Base-by-base conservation (phyloP, 2,797 vertebrate genomes). In the Furcifer pardalis region DNA sequence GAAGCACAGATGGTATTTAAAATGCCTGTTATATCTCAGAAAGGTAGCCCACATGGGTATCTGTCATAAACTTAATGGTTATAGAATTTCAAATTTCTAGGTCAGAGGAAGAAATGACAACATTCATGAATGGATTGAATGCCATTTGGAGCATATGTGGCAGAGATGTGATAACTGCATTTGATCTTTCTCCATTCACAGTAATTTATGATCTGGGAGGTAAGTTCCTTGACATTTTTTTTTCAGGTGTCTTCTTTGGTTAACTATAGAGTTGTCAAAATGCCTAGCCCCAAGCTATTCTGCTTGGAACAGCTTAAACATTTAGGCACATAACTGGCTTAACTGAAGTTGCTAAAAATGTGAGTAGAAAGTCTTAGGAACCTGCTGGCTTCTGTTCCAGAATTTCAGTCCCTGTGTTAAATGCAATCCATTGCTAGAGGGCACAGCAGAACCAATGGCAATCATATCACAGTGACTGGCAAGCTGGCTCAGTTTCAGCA, bases 81-180 rank as follows among this genome's bases (percentile, higher is more conserved):
- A 2, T 69, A 2, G 77, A 23, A 81, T n/a, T 87, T 92, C 82
- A 7, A 32, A 8, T 78, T 91, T 90, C 44, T 91, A 99, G 98
- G 92, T 98, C 97, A 2, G 96, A 98, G 69, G 96, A 95, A 21
- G 98, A 98, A 93, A 97, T 96, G 94, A 56, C 97, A 68, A 96
- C 84, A 86, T 98, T 98, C 86, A 96, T 98, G 97, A 93, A 94
- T 42, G 94, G 96, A 6, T 97, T 98, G 96, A 97, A 97, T 93
- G 97, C 96, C 0, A 87, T 96, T 72, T 98, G 97, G 98, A 96
- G 96, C 81, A 93, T 98, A 83, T 96, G 96, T n/a, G 97, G 97
- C 2, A 94, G 89, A 83, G 92, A 95, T 2, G 95, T 97, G 87
- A 84, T 98, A 86, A 84, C 89, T 0, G 96, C 96, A 56, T 98